Conservation (phyloP, 2,888 invertebrate species). For the Anodontia alba region DNA sequence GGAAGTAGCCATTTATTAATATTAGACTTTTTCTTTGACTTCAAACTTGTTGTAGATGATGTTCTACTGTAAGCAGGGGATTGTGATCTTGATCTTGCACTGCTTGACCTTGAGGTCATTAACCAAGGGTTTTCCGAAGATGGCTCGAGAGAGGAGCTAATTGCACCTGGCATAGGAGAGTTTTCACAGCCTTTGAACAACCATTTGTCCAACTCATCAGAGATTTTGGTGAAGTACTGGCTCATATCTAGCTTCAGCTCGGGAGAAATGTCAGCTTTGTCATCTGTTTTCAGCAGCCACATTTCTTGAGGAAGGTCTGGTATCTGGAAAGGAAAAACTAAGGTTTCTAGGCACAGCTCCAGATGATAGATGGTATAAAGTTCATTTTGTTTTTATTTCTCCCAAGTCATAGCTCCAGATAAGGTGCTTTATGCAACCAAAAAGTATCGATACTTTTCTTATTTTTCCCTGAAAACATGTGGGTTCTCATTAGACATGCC, state of each 20-base stretch:
- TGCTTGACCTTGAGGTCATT: neutral
- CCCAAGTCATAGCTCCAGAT: too few species aligned
- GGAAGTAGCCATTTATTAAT: too few species aligned
- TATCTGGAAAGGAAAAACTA: slow-evolving; percentile 10
- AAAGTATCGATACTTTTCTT: too few species aligned
- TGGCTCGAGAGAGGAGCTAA: neutral
- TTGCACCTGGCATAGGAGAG: neutral
- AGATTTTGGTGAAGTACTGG: slow-evolving; percentile 47
- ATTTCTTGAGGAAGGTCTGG: slow-evolving; percentile 32
- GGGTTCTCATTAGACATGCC: too few species aligned
- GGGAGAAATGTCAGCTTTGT: neutral
- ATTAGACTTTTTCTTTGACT: slow-evolving; percentile 40
- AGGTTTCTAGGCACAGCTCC: too few species aligned
- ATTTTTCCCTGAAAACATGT: too few species aligned
- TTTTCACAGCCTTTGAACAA: slow-evolving; percentile 13
- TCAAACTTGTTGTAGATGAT: slow-evolving; percentile 16
- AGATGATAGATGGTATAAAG: too few species aligned
- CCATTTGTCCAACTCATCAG: slow-evolving; percentile 54
- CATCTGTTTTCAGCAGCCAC: slow-evolving; percentile 44
- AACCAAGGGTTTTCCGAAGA: slow-evolving; percentile 52
- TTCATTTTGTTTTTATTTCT: too few species aligned
- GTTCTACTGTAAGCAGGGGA: slow-evolving; percentile 47
- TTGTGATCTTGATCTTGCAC: slow-evolving; percentile 23
- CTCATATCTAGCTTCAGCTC: slow-evolving; percentile 48
- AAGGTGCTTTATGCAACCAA: too few species aligned